phyloP scores from a whole-genome alignment of 2,113 vertebrate species.

The Pithys albifrons region DNA sequence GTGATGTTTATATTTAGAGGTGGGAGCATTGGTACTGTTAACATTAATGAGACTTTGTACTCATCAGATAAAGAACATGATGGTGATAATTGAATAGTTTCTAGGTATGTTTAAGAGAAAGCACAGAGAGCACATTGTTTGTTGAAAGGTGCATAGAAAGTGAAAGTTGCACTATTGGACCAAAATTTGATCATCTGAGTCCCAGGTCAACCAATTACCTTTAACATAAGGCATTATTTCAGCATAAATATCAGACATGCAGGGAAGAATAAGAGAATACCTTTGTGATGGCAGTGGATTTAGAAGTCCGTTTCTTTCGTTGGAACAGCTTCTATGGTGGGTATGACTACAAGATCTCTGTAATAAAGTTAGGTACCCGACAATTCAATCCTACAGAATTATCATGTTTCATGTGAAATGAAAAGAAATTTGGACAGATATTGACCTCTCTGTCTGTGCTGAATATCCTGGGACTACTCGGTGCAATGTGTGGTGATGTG shows the following conservation, averaged over 20 bases:
- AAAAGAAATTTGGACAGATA: not conserved
- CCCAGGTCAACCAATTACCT: not conserved
- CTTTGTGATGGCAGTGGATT: not conserved
- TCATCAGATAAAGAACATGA: not conserved
- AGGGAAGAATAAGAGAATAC: not conserved
- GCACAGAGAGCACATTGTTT: not conserved
- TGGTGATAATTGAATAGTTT: not conserved
- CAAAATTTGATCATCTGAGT: not conserved
- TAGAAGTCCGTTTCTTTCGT: not conserved
- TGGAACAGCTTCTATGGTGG: not conserved
- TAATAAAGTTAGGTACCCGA: not conserved
- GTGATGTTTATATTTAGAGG: not conserved
- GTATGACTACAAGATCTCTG: not conserved
- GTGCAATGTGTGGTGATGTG: not conserved
- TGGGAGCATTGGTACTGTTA: not conserved
- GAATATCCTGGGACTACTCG: not conserved
- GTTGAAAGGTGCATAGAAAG: not conserved
- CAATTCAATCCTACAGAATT: not conserved
- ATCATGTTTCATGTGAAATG: not conserved
- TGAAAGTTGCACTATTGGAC: not conserved
- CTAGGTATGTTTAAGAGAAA: not conserved
- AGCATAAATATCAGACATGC: not conserved
- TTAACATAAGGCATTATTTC: not conserved
- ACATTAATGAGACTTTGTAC: not conserved
- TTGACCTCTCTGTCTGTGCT: not conserved